Evolutionary conservation across 2,888 invertebrate genomes (phyloP), one percentile per base, ranked within the genome.

Genomic region (Dromius quadrimaculatus): DNA sequence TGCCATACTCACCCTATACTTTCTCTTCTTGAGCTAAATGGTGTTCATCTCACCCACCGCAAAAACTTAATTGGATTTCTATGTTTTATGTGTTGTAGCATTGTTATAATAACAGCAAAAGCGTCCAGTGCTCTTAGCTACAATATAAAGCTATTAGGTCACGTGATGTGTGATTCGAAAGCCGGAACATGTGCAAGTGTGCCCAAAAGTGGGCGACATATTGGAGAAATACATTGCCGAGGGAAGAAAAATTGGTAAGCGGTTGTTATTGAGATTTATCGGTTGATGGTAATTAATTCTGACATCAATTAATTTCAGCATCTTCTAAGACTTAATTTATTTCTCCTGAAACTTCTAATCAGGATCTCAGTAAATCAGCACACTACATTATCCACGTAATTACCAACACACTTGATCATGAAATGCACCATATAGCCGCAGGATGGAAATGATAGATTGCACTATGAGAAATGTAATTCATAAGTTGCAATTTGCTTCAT

Each of bases 61-160:
- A 76, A 77, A 76, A 77, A 76, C 77, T 76, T 78, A 77, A 78
- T 77, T 78, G 77, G 76, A 77, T 78, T 78, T 76, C 70, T 74
- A 75, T 76, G 76, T 76, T 77, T 76, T 76, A 77, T 73, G 75
- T 62, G 45, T 62, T 61, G 11, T 70, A 62, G 61, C 62, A 70
- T 70, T 70, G 70, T 70, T 70, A 70, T 70, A 62, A 70, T 70
- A 70, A 70, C 50, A 38, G 54, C 8, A 15, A 23, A 17, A 15
- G 23, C 15, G 41, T 41, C 28, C 65, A 23, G 36, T 38, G 17
- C 62, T 20, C 62, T 15, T 17, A 8, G 47, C 47, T 47, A 62
- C 62, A 62, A 70, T 62, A 70, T 70, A 70, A 70, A 62, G 70
- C 70, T 50, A 70, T 70, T 70, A 70, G 19, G 47, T 38, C 19